Base-by-base conservation (phyloP, 2,888 invertebrate genomes). In the Parnassius orleans region DNA sequence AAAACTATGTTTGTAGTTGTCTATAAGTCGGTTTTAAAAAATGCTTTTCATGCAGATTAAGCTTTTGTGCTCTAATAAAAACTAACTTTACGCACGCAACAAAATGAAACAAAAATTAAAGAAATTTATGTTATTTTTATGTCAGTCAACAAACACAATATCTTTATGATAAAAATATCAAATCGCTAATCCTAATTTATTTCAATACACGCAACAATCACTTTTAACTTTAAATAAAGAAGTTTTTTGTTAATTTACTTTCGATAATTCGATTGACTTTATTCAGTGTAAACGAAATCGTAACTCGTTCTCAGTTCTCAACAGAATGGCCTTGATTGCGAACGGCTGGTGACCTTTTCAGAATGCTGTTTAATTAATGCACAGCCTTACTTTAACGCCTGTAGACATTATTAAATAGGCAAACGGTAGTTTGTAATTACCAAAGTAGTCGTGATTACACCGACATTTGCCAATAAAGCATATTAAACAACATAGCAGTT, bases 331-430 rank as follows among this genome's bases (percentile, higher is more conserved):
- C 85, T 85, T 85, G 84, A 74, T 75, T 68, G 77, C 79, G 81
- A 80, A 77, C 83, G 79, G 74, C 76, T 64, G 66, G 73, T 73
- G 81, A 84, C 85, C 84, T 85, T 84, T 84, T 63, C 58, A 60
- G 57, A 58, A 65, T 66, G 58, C 62, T 61, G 68, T 54, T 59
- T 68, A 61, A 68, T 68, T 62, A 66, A 65, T 65, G 68, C 68
- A 60, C 59, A 55, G 66, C 68, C 61, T 61, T 65, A 63, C 63
- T 60, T 61, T 61, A 59, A 46, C 33, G 53, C 64, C 61, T 60
- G 64, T 65, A 54, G 56, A 58, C 43, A 58, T 54, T n/a, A 61
- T 24, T 46, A 57, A 55, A 55, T 56, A 46, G 52, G 24, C 54
- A 60, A 47, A 54, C 14, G 47, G 44, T 43, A 56, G 50, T 47